These are phyloP conservation scores for Mesembrinibis cayennensis DNA, from an alignment of 2,113 vertebrate species.

Conservation along the genomic window DNA sequence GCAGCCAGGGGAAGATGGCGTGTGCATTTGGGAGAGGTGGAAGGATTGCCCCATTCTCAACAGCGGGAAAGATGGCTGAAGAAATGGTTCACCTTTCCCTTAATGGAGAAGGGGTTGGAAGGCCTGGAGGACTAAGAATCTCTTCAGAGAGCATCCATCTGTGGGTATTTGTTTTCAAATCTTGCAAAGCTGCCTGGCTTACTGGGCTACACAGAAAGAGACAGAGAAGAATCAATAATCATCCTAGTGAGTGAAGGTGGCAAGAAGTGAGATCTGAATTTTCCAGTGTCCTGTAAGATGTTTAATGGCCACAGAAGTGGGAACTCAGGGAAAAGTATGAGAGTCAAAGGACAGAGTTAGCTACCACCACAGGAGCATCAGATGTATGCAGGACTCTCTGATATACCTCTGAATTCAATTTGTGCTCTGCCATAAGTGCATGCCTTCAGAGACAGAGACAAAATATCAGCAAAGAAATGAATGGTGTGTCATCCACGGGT, in stretches of 20 bases:
- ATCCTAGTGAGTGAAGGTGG: background rate
- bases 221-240: background rate
- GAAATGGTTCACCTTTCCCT: background rate
- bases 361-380: background rate
- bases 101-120: background rate
- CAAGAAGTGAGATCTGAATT: background rate
- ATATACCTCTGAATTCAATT: accelerated
- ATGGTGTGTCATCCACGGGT: background rate
- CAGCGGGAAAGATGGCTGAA: background rate
- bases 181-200: background rate
- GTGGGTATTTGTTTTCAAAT: background rate
- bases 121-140: background rate
- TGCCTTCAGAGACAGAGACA: background rate
- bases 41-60: background rate
- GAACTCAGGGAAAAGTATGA: background rate
- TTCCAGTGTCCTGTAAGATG: background rate
- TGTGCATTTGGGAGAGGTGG: background rate
- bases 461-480: background rate
- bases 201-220: background rate
- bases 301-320: background rate
- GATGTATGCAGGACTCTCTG: background rate
- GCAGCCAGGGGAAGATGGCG: background rate
- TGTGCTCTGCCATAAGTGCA: background rate
- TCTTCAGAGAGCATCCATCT: background rate
- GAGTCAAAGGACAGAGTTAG: background rate